Percentiles rank a stretch among this genome's conserved stretches.
These are phyloP conservation scores for Alviniconcha marisindica DNA, from an alignment of 1,140 invertebrate genomes.

Conservation along the genomic window DNA sequence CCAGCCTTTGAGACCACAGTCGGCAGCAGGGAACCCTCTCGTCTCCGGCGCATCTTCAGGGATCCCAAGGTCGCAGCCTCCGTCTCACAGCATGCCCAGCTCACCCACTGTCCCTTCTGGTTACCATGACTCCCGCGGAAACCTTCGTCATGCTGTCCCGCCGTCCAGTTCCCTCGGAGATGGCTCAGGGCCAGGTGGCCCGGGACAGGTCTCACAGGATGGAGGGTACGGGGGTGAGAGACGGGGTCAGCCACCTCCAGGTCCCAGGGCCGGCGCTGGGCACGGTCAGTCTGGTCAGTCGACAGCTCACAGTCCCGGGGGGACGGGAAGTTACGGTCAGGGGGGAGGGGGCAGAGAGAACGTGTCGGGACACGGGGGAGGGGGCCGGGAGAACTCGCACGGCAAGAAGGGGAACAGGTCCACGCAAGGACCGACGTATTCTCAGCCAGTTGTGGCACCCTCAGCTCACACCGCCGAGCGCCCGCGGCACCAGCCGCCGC, in stretches of 20 bases:
- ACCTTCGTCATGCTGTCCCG: background rate
- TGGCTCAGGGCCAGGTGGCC: background rate
- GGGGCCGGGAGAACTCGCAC: background rate
- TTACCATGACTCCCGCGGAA: background rate
- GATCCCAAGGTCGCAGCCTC: background rate
- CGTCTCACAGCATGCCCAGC: conserved; percentile 2
- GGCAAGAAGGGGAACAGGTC: background rate
- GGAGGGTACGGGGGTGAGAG: background rate
- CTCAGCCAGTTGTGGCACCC: background rate
- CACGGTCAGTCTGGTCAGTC: no score
- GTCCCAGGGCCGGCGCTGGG: background rate
- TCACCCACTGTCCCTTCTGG: background rate
- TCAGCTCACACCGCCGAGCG: conserved; percentile 10
- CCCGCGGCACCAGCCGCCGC: background rate
- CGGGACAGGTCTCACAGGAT: background rate
- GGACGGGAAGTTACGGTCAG: background rate
- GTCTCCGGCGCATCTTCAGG: background rate
- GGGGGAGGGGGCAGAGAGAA: background rate
- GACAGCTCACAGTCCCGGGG: background rate
- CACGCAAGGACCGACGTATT: background rate
- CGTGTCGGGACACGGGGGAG: background rate
- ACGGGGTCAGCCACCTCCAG: background rate
- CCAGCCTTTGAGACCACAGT: background rate
- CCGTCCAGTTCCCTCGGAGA: background rate
- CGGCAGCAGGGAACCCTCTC: background rate